Percentiles rank a stretch among this genome's conserved stretches.
Conservation (phyloP, 2,888 invertebrate species). For the Tholera decimalis region DNA sequence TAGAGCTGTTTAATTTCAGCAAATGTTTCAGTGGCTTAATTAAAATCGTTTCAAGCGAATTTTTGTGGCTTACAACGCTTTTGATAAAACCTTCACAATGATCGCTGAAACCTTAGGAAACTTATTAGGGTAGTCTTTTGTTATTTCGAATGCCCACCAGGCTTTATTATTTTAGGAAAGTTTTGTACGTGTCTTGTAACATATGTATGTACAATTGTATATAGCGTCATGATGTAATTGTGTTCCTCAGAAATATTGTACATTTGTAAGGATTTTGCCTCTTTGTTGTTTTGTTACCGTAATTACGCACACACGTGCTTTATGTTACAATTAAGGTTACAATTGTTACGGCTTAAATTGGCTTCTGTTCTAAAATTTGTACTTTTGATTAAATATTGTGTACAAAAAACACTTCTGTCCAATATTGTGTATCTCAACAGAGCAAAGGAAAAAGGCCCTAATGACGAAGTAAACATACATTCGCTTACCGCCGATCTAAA, state of each 20-base stretch:
- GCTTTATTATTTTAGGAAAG: conserved; percentile 61
- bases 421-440: too few relatives aligned
- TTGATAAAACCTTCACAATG: conserved; percentile 71
- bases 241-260: conserved; percentile 40
- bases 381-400: conserved; percentile 4
- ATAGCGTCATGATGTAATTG: conserved; percentile 43
- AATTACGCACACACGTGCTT: conserved; percentile 10
- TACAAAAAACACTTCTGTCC: too few relatives aligned
- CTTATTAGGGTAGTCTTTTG: conserved; percentile 63
- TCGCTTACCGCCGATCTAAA: too few relatives aligned
- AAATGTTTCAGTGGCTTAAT: conserved; percentile 72
- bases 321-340: conserved; percentile 17
- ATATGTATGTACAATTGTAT: conserved; percentile 14
- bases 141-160: conserved; percentile 62
- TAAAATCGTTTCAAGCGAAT: conserved; percentile 72
- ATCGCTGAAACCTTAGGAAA: conserved; percentile 67
- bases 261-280: conserved; percentile 40
- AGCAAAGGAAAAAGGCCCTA: too few relatives aligned
- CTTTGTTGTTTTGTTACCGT: conserved; percentile 26
- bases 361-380: background rate
- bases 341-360: background rate
- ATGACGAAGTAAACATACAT: too few relatives aligned
- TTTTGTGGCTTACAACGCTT: conserved; percentile 72
- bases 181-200: conserved; percentile 57
- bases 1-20: conserved; percentile 68